phyloP scores from a whole-genome alignment of 2,888 invertebrate genomes.

The Torymus auratus region DNA sequence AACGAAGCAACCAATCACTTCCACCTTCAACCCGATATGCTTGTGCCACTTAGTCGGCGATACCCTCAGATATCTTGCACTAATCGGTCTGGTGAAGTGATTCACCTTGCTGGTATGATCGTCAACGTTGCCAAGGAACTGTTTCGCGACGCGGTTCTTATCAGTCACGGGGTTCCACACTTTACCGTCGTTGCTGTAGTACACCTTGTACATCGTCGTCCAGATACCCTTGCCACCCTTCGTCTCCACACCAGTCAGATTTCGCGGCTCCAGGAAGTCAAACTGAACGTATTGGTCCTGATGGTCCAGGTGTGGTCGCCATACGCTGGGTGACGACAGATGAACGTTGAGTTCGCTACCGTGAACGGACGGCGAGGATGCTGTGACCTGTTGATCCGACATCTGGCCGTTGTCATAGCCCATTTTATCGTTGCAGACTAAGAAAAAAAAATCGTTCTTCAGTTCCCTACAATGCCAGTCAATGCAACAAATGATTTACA shows the following conservation, averaged over 20 bases:
- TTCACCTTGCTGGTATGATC: constrained; percentile 80
- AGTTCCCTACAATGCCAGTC: no score
- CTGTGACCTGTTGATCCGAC: constrained; percentile 82
- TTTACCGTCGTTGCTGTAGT: constrained; percentile 84
- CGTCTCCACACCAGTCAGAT: constrained; percentile 87
- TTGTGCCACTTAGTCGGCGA: constrained; percentile 85
- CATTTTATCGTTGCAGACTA: constrained; percentile 84
- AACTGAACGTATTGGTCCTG: constrained; percentile 78
- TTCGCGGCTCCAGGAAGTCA: constrained; percentile 84
- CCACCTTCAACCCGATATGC: constrained; percentile 85
- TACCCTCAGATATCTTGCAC: constrained; percentile 84
- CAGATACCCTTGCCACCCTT: constrained; percentile 85
- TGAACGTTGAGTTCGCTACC: constrained; percentile 61
- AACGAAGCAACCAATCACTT: constrained; percentile 87
- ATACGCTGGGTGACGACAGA: constrained; percentile 62
- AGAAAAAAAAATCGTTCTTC: background rate
- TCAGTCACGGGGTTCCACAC: constrained; percentile 85
- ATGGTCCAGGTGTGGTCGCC: constrained; percentile 66
- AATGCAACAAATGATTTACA: no score
- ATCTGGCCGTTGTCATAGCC: constrained; percentile 83
- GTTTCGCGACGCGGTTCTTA: constrained; percentile 76
- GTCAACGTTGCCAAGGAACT: constrained; percentile 87
- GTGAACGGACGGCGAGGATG: constrained; percentile 79
- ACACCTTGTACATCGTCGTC: constrained; percentile 86
- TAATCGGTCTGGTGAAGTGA: constrained; percentile 85